Conservation (phyloP, 1,140 invertebrate genomes). For the Papilio xuthus region DNA sequence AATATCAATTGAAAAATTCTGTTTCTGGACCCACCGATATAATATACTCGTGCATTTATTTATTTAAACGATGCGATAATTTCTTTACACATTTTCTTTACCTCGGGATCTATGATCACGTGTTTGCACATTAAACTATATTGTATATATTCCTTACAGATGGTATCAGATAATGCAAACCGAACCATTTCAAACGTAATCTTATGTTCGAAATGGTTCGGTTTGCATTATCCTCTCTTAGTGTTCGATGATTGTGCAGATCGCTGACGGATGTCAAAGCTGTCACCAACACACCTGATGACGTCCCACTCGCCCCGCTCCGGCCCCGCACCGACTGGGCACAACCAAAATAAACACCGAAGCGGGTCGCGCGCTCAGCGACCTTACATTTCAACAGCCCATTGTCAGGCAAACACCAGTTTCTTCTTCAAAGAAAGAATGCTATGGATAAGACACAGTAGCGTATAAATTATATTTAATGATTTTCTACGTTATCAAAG, state of each 20-base stretch:
- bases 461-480: background rate
- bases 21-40: no score
- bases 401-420: constrained; percentile 53
- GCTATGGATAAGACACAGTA: constrained; percentile 45
- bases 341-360: constrained; percentile 56
- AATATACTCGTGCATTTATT: no score
- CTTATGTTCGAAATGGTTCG: no score
- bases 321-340: constrained; percentile 8
- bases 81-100: no score
- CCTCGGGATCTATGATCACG: background rate
- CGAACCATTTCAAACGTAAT: background rate
- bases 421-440: constrained; percentile 46
- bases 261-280: constrained; percentile 30
- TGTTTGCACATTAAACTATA: background rate
- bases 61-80: background rate
- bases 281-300: constrained; percentile 47
- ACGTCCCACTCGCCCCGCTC: background rate
- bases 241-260: no score
- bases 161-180: background rate
- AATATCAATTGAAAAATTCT: no score
- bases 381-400: constrained; percentile 61
- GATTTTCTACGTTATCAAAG: no score
- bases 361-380: constrained; percentile 43
- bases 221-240: constrained; percentile 14
- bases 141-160: background rate